These are phyloP conservation scores for Oreochromis niloticus DNA, from an alignment of 2,113 vertebrate genomes.

Conservation along the genomic window DNA sequence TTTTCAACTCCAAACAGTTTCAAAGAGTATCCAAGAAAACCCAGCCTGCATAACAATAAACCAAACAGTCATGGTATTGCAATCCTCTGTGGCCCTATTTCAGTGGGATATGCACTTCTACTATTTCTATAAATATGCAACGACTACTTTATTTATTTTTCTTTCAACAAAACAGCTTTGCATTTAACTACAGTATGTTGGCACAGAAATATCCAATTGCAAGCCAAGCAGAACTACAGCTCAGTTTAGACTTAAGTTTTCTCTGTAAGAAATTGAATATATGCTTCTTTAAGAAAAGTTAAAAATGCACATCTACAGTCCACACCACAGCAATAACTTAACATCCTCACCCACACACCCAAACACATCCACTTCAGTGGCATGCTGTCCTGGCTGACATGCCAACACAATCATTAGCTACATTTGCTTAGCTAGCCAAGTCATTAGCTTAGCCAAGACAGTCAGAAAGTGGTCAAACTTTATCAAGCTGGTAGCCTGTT, in stretches of 20 bases:
- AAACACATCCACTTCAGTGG: accelerated
- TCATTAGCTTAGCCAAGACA: not conserved
- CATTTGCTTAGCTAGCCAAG: not conserved
- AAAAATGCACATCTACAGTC: accelerated
- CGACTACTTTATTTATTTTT: not conserved
- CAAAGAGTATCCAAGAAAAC: not conserved
- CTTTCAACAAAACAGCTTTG: not conserved
- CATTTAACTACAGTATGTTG: not conserved
- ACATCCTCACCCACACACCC: not conserved
- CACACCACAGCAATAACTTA: not conserved
- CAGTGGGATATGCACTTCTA: not conserved
- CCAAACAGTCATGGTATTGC: accelerated
- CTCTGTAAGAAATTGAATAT: accelerated
- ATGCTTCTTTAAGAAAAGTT: not conserved
- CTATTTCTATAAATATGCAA: not conserved
- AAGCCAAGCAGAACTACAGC: not conserved
- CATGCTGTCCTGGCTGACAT: accelerated
- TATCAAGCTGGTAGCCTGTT: not conserved
- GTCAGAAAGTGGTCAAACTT: not conserved
- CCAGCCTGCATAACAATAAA: not conserved
- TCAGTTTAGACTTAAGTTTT: not conserved
- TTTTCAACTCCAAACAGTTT: not conserved
- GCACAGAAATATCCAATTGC: not conserved
- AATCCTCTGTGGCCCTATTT: not conserved
- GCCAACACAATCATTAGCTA: not conserved